Evolutionary conservation across 2,888 invertebrate species (phyloP).

Genomic region (Aspidapion aeneum): DNA sequence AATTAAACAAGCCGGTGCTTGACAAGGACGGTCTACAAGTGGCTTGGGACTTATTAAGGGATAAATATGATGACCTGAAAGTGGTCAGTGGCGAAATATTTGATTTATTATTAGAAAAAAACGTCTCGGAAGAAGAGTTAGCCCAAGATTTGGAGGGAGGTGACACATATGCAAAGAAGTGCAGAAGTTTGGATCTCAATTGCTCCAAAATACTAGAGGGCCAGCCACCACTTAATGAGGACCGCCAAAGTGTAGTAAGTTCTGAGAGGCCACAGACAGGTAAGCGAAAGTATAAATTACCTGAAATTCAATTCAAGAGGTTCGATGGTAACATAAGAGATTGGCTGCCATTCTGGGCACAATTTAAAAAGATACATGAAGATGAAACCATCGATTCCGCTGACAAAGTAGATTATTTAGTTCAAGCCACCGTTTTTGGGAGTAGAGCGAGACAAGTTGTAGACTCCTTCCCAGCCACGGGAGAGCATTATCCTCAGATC

Average conservation of each 20-base stretch:
- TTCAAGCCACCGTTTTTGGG: slow-evolving; percentile 23
- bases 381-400: too few relatives aligned
- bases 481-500: slow-evolving; percentile 26
- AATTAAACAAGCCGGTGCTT: not conserved
- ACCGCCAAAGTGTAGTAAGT: too few relatives aligned
- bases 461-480: slow-evolving; percentile 25
- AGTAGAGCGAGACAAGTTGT: slow-evolving; percentile 25
- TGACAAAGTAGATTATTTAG: slow-evolving; percentile 29
- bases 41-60: not conserved
- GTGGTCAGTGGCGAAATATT: not conserved
- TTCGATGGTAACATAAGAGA: slow-evolving; percentile 25
- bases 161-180: not conserved
- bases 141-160: not conserved
- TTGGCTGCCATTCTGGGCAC: too few relatives aligned
- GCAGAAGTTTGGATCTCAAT: too few relatives aligned
- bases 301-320: slow-evolving; percentile 22
- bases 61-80: not conserved
- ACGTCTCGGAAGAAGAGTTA: slow-evolving; percentile 5
- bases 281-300: slow-evolving; percentile 25
- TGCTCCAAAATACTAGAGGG: too few relatives aligned
- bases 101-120: not conserved
- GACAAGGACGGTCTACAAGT: not conserved
- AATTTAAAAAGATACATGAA: too few relatives aligned
- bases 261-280: slow-evolving; percentile 8
- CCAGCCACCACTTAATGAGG: too few relatives aligned